phyloP scores from a whole-genome alignment of 1,140 invertebrate species.

The Orchesella cincta region DNA sequence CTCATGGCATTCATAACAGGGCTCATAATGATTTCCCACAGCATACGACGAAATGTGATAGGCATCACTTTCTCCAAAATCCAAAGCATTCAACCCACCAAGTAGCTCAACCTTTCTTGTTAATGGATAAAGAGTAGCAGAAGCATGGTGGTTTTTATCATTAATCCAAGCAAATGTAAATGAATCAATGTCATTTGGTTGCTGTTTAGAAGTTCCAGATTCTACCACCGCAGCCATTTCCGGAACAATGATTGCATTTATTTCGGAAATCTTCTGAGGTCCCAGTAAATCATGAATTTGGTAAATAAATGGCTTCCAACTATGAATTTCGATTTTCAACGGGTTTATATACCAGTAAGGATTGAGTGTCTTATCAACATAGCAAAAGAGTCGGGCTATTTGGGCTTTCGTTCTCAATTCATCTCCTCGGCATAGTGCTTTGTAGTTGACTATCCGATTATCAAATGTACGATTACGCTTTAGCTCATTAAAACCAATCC shows the following conservation, averaged over 20 bases:
- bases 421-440: slow-evolving; percentile 7
- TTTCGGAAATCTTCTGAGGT: not conserved
- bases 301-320: not conserved
- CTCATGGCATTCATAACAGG: not conserved
- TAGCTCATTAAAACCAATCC: not conserved
- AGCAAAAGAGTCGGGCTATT: not conserved
- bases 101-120: not conserved
- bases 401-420: not conserved
- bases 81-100: not conserved
- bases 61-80: not conserved
- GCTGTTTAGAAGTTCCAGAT: not conserved
- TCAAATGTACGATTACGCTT: not conserved
- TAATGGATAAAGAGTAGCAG: not conserved
- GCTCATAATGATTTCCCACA: slow-evolving; percentile 10
- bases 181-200: not conserved
- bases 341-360: not conserved
- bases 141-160: too few species aligned
- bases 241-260: not conserved
- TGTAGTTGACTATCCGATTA: not conserved
- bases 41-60: not conserved
- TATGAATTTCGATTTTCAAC: not conserved
- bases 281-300: not conserved
- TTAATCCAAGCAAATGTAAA: too few species aligned
- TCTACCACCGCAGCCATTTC: not conserved
- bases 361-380: not conserved